phyloP scores from a whole-genome alignment of 2,888 invertebrate species.

The Drosophila flavopinicola region DNA sequence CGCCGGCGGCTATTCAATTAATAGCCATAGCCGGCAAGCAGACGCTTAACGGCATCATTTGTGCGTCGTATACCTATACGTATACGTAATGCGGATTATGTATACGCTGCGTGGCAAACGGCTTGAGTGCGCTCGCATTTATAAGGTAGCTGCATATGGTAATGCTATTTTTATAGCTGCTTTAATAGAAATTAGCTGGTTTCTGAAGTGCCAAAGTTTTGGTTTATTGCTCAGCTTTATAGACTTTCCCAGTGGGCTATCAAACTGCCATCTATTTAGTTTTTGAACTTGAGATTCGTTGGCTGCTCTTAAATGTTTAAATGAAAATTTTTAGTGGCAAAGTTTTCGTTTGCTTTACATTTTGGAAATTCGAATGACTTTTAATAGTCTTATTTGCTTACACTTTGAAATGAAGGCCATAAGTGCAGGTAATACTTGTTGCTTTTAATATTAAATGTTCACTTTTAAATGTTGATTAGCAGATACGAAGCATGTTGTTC shows the following conservation, averaged over 20 bases:
- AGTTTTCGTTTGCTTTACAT: too few relatives aligned
- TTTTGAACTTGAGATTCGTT: too few relatives aligned
- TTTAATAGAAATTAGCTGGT: too few relatives aligned
- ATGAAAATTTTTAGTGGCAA: background rate
- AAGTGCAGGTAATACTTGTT: too few relatives aligned
- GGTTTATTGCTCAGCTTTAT: background rate
- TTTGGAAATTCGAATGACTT: too few relatives aligned
- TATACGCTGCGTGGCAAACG: background rate
- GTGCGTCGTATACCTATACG: constrained; percentile 28
- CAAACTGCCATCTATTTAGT: background rate
- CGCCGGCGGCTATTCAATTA: constrained; percentile 24
- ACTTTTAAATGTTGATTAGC: too few relatives aligned
- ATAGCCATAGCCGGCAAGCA: background rate
- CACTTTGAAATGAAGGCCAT: too few relatives aligned
- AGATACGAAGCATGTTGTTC: too few relatives aligned
- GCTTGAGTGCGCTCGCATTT: background rate
- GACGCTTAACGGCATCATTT: constrained; percentile 1
- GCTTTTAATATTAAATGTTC: too few relatives aligned
- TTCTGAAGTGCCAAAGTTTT: background rate
- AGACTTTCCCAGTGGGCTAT: background rate
- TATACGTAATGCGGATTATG: constrained; percentile 24
- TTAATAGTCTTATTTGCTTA: too few relatives aligned
- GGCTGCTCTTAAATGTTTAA: background rate
- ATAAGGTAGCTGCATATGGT: background rate
- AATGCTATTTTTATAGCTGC: background rate